Base-by-base conservation (phyloP, 2,113 vertebrate species). In the Pseudopipra pipra region DNA sequence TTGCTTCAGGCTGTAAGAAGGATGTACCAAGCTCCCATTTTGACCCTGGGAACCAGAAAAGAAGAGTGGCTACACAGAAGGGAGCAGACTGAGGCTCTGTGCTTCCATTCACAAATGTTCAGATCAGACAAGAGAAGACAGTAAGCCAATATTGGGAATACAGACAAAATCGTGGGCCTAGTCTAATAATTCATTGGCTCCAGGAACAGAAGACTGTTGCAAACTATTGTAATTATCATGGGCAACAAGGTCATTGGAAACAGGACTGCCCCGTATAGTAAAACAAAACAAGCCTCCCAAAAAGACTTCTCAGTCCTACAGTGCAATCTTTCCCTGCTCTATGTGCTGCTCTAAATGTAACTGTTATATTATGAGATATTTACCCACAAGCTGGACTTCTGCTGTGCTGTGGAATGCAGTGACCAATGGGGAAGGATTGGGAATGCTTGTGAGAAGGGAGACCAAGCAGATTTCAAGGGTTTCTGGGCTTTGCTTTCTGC, bases 21-120 rank as follows among this genome's bases (percentile, higher is more conserved):
- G 22, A 39, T 39, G 8, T 61, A 37, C 44, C 2, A 6, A 90
- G 44, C 14, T 88, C 58, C 62, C 44, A 6, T 68, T 85, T 82
- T 61, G 58, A 93, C 33, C 37, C 8, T 73, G 79, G 33, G 27
- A 68, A 68, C 8, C 14, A 11, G 78, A 22, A 55, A 73, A 22
- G 55, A 47, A 72, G 65, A 35, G 28, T 7, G 14, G 28, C 31
- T 52, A 55, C 70, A 52, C 0, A 0, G 35, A 17, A 51, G 12
- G 63, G 41, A 82, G 67, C 54, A 65, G 58, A 31, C 21, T 2
- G 7, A 79, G 44, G 19, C 52, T 93, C 43, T 41, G 31, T 37
- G 28, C 41, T 82, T 93, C 66, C 28, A 23, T 47, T 80, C 59
- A 25, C 24, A 39, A 14, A 27, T 0, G 0, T 61, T 63, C 49